Percentiles rank a stretch among this genome's conserved stretches.
phyloP scores from a whole-genome alignment of 2,797 vertebrate species.

The Galagoides demidoff region DNA sequence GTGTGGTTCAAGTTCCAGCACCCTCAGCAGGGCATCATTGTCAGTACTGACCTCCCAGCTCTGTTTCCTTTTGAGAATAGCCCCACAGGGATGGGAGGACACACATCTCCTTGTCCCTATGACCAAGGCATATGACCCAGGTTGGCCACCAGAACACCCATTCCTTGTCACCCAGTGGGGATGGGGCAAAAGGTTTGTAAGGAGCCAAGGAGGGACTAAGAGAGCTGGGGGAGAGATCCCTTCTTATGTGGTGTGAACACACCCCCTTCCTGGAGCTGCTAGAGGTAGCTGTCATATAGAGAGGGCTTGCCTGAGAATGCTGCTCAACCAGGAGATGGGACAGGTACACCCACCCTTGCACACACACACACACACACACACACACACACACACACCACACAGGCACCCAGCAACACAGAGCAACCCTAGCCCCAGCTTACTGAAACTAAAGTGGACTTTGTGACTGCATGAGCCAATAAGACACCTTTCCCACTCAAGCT shows the following conservation, averaged over 20 bases:
- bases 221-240: not conserved
- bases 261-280: not conserved
- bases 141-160: not conserved
- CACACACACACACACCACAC: too few relatives aligned
- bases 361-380: too few relatives aligned
- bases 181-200: not conserved
- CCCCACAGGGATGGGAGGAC: not conserved
- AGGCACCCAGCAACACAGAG: not conserved
- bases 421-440: not conserved
- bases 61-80: not conserved
- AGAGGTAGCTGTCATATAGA: not conserved
- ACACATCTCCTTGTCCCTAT: not conserved
- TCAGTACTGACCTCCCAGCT: not conserved
- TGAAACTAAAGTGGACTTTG: constrained; percentile 22
- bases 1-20: not conserved
- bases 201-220: not conserved
- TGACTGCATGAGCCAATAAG: not conserved
- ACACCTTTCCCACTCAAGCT: not conserved
- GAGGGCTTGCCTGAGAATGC: not conserved
- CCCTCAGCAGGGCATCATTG: not conserved
- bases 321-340: not conserved
- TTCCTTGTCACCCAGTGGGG: not conserved
- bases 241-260: not conserved
- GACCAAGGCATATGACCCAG: not conserved
- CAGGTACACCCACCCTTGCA: not conserved